These are phyloP conservation scores for Manduca sexta DNA, from an alignment of 1,140 invertebrate genomes.

Conservation along the genomic window DNA sequence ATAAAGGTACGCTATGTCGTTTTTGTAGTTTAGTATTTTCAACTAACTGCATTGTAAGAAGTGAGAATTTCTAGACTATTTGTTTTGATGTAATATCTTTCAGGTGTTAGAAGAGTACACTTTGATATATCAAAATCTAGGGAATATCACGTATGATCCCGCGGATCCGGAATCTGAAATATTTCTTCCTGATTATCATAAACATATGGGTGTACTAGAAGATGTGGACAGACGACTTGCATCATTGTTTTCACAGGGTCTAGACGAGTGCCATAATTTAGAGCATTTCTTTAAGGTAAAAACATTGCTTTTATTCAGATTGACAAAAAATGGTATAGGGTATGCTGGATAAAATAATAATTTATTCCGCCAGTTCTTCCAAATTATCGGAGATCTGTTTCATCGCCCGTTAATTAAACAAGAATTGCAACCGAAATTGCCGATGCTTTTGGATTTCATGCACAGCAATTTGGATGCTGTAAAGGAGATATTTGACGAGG, in stretches of 20 bases:
- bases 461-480: slow-evolving; percentile 78
- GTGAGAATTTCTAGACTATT: no score
- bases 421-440: slow-evolving; percentile 64
- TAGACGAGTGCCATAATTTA: slow-evolving; percentile 84
- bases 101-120: slow-evolving; percentile 82
- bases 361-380: slow-evolving; percentile 83
- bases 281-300: slow-evolving; percentile 75
- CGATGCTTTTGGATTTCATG: slow-evolving; percentile 65
- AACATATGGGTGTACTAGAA: slow-evolving; percentile 73
- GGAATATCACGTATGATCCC: slow-evolving; percentile 75
- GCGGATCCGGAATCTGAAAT: slow-evolving; percentile 76
- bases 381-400: slow-evolving; percentile 82
- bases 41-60: no score
- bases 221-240: slow-evolving; percentile 84
- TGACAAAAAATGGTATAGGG: no score
- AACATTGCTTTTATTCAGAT: no score
- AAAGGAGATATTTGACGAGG: slow-evolving; percentile 75
- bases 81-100: no score
- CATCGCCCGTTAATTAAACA: slow-evolving; percentile 81
- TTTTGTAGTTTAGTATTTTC: no score
- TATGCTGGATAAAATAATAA: no score
- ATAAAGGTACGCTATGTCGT: slow-evolving; percentile 70
- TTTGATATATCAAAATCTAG: slow-evolving; percentile 79
- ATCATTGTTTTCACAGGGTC: slow-evolving; percentile 82
- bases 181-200: slow-evolving; percentile 78